Evolutionary conservation across 2,888 invertebrate genomes (phyloP).

Genomic region (Bellardia pandia): DNA sequence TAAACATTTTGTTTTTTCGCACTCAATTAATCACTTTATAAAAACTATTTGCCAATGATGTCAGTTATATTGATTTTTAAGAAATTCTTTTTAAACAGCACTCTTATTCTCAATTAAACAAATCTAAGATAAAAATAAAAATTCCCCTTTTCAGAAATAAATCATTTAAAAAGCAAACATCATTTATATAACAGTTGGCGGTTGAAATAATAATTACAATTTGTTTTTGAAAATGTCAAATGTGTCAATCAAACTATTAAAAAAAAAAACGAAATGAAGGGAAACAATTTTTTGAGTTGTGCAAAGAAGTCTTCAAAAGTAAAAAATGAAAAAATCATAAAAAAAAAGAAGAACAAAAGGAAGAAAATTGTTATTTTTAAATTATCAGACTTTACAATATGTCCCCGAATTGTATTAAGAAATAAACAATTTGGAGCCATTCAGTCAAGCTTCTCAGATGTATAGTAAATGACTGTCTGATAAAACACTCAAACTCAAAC

Average conservation of each 20-base stretch:
- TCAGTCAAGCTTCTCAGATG: too few relatives aligned
- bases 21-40: not conserved
- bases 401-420: too few relatives aligned
- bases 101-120: not conserved
- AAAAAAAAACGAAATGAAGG: not conserved
- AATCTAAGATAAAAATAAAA: not conserved
- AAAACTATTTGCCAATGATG: not conserved
- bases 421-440: too few relatives aligned
- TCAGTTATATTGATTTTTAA: not conserved
- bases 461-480: too few relatives aligned
- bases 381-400: too few relatives aligned
- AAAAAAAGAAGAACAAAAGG: too few relatives aligned
- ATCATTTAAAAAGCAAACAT: constrained; percentile 5
- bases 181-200: constrained; percentile 10
- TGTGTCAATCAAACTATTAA: constrained; percentile 58
- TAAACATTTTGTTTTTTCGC: too few relatives aligned
- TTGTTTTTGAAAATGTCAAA: constrained; percentile 58
- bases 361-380: too few relatives aligned
- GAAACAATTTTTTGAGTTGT: not conserved
- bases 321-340: not conserved
- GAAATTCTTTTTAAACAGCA: not conserved
- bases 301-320: not conserved
- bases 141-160: constrained; percentile 7
- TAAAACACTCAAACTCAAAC: too few relatives aligned
- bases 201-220: constrained; percentile 42